Conservation (phyloP, 2,113 vertebrate genomes). For the Oryctolagus cuniculus region DNA sequence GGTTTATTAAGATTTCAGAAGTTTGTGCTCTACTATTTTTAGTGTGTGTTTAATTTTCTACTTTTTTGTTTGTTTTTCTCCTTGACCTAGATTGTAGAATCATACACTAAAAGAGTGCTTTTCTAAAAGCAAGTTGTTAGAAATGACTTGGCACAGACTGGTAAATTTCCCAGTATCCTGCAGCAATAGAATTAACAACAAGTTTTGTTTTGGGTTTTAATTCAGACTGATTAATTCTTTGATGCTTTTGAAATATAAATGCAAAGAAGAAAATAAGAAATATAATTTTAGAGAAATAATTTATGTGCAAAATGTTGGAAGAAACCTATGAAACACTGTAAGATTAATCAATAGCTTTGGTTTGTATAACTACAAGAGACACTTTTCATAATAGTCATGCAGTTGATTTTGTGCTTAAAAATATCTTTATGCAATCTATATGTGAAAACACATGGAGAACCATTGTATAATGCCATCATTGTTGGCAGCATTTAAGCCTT, state of each 20-base stretch:
- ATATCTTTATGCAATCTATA: slow-evolving; percentile 13
- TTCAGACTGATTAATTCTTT: slow-evolving; percentile 48
- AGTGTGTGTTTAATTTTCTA: slow-evolving; percentile 47
- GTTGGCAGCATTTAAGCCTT: not conserved
- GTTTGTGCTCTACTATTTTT: slow-evolving; percentile 55
- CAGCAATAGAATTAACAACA: slow-evolving; percentile 65
- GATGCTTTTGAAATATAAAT: slow-evolving; percentile 61
- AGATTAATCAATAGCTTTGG: not conserved
- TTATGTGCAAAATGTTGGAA: slow-evolving; percentile 25
- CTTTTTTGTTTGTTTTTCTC: slow-evolving; percentile 67
- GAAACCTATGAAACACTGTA: not conserved
- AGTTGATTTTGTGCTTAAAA: slow-evolving; percentile 6
- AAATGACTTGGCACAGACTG: slow-evolving; percentile 65
- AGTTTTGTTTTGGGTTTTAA: not conserved
- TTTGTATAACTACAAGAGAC: not conserved
- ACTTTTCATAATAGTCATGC: not conserved
- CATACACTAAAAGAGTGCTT: slow-evolving; percentile 42
- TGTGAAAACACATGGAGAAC: not conserved
- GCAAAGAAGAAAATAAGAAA: slow-evolving; percentile 48
- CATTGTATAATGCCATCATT: not conserved
- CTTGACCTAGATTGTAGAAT: slow-evolving; percentile 69
- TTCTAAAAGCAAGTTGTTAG: slow-evolving; percentile 61
- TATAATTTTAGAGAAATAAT: slow-evolving; percentile 48
- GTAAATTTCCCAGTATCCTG: slow-evolving; percentile 61
- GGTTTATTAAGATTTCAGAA: slow-evolving; percentile 64